These are phyloP conservation scores for Bellardia pandia DNA, from an alignment of 2,888 invertebrate genomes.

Conservation along the genomic window DNA sequence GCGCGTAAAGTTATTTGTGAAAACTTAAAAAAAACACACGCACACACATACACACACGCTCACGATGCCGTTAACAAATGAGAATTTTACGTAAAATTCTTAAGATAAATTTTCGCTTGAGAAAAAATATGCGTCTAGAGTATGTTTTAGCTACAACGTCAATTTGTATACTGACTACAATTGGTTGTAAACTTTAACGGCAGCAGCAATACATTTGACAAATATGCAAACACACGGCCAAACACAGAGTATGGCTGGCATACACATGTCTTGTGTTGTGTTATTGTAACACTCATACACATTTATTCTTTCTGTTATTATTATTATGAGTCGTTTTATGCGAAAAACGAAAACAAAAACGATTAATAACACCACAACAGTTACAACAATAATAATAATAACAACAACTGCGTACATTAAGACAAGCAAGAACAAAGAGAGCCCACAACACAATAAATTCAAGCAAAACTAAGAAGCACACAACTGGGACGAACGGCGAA, in stretches of 20 bases:
- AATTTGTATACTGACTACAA: slow-evolving; percentile 57
- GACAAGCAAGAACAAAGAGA: slow-evolving; percentile 4
- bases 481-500: too few species aligned
- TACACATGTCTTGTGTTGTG: slow-evolving; percentile 8
- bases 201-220: slow-evolving; percentile 31
- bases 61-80: neutral
- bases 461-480: too few species aligned
- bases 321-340: slow-evolving; percentile 21
- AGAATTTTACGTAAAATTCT: slow-evolving; percentile 29
- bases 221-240: slow-evolving; percentile 8
- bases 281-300: neutral
- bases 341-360: slow-evolving; percentile 16
- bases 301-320: neutral
- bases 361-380: neutral
- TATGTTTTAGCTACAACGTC: slow-evolving; percentile 51
- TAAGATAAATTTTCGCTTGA: neutral
- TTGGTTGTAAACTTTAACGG: slow-evolving; percentile 58
- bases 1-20: slow-evolving; percentile 35
- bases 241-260: neutral
- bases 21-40: neutral
- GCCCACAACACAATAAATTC: too few species aligned
- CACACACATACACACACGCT: neutral
- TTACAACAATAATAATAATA: neutral
- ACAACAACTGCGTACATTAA: neutral
- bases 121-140: slow-evolving; percentile 34